Evolutionary conservation across 2,113 vertebrate genomes (phyloP).

Genomic region (Urocynchramus pylzowi): DNA sequence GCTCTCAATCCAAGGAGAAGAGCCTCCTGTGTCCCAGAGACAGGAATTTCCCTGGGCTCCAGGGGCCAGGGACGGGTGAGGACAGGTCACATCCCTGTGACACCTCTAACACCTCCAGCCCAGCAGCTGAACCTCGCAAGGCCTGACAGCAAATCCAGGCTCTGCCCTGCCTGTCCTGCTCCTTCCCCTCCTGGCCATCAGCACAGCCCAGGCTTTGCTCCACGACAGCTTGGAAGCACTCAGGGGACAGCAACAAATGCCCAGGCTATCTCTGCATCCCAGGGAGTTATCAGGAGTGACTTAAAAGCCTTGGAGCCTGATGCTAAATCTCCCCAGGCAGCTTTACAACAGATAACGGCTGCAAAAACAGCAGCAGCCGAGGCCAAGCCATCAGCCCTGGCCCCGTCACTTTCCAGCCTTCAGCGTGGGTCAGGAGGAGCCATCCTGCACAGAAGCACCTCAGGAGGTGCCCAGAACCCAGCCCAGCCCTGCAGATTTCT

Average conservation of each 20-base stretch:
- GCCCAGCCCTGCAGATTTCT: neutral
- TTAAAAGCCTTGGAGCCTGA: constrained; percentile 32
- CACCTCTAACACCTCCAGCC: accelerated
- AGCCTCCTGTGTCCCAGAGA: neutral
- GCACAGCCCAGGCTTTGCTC: neutral
- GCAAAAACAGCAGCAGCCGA: neutral
- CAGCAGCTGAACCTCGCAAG: neutral
- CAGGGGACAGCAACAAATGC: neutral
- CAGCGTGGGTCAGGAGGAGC: accelerated
- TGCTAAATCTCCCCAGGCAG: constrained; percentile 50
- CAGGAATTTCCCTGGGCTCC: neutral
- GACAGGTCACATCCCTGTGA: accelerated
- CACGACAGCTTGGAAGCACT: neutral
- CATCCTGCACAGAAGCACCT: accelerated
- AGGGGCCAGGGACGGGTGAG: neutral
- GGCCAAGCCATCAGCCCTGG: neutral
- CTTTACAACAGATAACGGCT: constrained; percentile 57
- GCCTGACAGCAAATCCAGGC: neutral
- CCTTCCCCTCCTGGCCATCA: neutral
- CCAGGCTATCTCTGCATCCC: constrained; percentile 1
- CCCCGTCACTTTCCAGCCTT: neutral
- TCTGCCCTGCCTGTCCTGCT: neutral
- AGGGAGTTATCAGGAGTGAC: constrained; percentile 50
- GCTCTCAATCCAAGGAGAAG: neutral
- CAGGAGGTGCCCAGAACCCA: neutral